A percentile compares a stretch with the other conserved stretches of the same genome.
phyloP scores from a whole-genome alignment of 2,797 vertebrate genomes.

The Zonotrichia albicollis region DNA sequence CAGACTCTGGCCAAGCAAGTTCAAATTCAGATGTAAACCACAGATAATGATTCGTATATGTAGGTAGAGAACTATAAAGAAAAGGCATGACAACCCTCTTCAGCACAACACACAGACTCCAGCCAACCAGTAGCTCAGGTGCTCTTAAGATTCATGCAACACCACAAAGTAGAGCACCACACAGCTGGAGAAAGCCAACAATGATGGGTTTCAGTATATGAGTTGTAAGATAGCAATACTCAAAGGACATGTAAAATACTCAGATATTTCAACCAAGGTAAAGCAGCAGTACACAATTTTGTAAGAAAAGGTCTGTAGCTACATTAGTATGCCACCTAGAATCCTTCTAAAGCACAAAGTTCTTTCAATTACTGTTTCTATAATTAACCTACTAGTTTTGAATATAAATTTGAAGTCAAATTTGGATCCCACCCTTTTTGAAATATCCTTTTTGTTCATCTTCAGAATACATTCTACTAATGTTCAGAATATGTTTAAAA shows the following conservation, averaged over 20 bases:
- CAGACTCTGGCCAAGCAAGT: neutral
- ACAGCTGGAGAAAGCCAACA: fast-evolving
- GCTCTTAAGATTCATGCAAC: neutral
- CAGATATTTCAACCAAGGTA: neutral
- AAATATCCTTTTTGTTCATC: neutral
- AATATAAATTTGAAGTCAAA: neutral
- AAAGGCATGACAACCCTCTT: neutral
- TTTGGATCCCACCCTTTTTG: neutral
- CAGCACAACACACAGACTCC: neutral
- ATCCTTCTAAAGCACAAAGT: neutral
- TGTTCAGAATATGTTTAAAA: neutral
- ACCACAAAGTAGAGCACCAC: neutral
- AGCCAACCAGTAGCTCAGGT: neutral
- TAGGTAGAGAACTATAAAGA: neutral
- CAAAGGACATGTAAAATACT: neutral
- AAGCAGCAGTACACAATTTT: neutral
- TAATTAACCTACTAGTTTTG: neutral
- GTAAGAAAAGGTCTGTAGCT: neutral
- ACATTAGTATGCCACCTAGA: neutral
- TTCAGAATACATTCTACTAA: neutral
- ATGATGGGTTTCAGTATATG: neutral
- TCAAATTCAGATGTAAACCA: neutral
- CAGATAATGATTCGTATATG: neutral
- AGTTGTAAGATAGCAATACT: neutral
- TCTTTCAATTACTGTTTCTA: neutral